Evolutionary conservation across 2,888 invertebrate species (phyloP).

Genomic region (Chelonus formosanus): DNA sequence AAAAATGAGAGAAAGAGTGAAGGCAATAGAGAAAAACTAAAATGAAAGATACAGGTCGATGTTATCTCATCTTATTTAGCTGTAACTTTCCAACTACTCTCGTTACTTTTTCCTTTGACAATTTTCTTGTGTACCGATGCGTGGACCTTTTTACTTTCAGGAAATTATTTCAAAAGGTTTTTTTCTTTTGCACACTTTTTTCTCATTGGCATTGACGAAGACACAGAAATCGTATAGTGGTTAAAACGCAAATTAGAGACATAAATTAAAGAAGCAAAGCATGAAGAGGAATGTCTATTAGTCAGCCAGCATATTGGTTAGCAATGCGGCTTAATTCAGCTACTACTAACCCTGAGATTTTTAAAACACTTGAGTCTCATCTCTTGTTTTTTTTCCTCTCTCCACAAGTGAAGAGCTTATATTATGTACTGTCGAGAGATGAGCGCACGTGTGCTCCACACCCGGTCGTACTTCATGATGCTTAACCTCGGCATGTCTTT

Average conservation of each 20-base stretch:
- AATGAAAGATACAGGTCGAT: no score
- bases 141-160: slow-evolving; percentile 7
- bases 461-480: slow-evolving; percentile 13
- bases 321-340: slow-evolving; percentile 23
- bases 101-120: slow-evolving; percentile 22
- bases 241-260: slow-evolving; percentile 22
- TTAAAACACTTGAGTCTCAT: slow-evolving; percentile 39
- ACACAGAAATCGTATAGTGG: background rate
- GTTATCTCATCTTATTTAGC: slow-evolving; percentile 24
- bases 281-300: slow-evolving; percentile 34
- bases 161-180: slow-evolving; percentile 10
- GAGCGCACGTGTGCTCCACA: slow-evolving; percentile 31
- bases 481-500: slow-evolving; percentile 20
- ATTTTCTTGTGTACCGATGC: slow-evolving; percentile 18
- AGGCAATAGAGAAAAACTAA: background rate
- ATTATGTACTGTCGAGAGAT: slow-evolving; percentile 9
- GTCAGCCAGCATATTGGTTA: slow-evolving; percentile 27
- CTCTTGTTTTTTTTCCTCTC: slow-evolving; percentile 14
- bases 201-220: no score
- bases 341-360: slow-evolving; percentile 28
- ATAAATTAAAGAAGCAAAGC: slow-evolving; percentile 34
- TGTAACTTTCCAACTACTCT: slow-evolving; percentile 10
- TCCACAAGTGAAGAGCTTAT: background rate
- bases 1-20: background rate
- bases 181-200: no score